phyloP scores from a whole-genome alignment of 2,888 invertebrate species.

The Homarus gammarus region DNA sequence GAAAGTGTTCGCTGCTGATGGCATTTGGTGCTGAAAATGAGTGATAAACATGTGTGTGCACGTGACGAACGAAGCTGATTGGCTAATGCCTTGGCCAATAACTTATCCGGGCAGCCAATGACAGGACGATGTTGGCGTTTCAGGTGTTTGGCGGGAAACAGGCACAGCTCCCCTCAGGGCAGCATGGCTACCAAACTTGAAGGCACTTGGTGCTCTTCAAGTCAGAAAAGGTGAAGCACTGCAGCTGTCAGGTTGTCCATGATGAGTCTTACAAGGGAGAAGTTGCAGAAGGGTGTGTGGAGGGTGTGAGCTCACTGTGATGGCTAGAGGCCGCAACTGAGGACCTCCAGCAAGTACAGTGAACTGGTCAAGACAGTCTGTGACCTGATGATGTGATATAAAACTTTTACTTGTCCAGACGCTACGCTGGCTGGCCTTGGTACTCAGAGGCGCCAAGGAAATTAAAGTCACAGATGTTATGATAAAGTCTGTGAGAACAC shows the following conservation, averaged over 20 bases:
- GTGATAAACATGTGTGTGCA: constrained; percentile 40
- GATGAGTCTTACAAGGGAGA: constrained; percentile 9
- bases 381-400: not conserved
- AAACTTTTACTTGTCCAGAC: too few relatives aligned
- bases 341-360: too few relatives aligned
- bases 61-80: constrained; percentile 41
- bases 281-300: not conserved
- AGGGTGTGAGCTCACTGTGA: not conserved
- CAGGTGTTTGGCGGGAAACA: constrained; percentile 23
- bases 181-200: constrained; percentile 18
- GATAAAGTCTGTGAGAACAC: too few relatives aligned
- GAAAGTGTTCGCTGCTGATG: not conserved
- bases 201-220: not conserved
- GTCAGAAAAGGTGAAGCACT: not conserved
- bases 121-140: constrained; percentile 32
- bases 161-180: not conserved
- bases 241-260: not conserved
- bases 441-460: too few relatives aligned
- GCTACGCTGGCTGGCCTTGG: too few relatives aligned
- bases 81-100: constrained; percentile 42
- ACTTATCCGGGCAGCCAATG: constrained; percentile 44
- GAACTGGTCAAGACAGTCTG: too few relatives aligned
- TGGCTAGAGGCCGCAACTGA: not conserved
- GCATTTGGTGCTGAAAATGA: constrained; percentile 20
- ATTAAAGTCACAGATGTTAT: too few relatives aligned